Conservation (phyloP, 2,113 vertebrate species). For the Heterotis niloticus region DNA sequence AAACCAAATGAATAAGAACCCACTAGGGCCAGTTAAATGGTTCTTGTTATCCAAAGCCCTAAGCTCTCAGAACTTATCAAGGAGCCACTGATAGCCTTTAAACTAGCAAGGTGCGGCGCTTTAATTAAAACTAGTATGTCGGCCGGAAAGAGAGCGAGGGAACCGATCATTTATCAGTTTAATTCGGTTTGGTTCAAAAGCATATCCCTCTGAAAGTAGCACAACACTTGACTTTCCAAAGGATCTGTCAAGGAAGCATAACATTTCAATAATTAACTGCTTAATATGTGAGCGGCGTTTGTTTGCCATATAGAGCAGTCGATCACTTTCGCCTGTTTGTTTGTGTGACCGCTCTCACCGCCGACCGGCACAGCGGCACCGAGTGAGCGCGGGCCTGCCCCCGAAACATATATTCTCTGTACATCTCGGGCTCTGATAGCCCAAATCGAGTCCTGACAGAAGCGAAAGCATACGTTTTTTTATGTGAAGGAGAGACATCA, state of each 20-base stretch:
- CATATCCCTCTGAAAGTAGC: background rate
- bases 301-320: conserved; percentile 26
- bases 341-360: conserved; percentile 28
- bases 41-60: conserved; percentile 70
- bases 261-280: conserved; percentile 34
- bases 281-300: conserved; percentile 30
- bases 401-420: conserved; percentile 35
- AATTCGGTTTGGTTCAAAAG: conserved; percentile 37
- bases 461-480: conserved; percentile 58
- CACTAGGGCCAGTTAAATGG: conserved; percentile 64
- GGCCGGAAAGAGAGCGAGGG: conserved; percentile 39
- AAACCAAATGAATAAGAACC: conserved; percentile 76
- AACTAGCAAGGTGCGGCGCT: conserved; percentile 71
- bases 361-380: conserved; percentile 56
- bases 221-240: conserved; percentile 14
- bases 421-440: conserved; percentile 41
- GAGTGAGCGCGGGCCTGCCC: conserved; percentile 46
- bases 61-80: conserved; percentile 68
- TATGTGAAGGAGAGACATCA: conserved; percentile 46
- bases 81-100: conserved; percentile 71
- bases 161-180: conserved; percentile 59
- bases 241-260: conserved; percentile 18
- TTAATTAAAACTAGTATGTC: conserved; percentile 72
- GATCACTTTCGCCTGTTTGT: conserved; percentile 16
- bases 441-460: conserved; percentile 45